These are phyloP conservation scores for Schizaphis graminum DNA, from an alignment of 2,888 invertebrate genomes.

Conservation along the genomic window DNA sequence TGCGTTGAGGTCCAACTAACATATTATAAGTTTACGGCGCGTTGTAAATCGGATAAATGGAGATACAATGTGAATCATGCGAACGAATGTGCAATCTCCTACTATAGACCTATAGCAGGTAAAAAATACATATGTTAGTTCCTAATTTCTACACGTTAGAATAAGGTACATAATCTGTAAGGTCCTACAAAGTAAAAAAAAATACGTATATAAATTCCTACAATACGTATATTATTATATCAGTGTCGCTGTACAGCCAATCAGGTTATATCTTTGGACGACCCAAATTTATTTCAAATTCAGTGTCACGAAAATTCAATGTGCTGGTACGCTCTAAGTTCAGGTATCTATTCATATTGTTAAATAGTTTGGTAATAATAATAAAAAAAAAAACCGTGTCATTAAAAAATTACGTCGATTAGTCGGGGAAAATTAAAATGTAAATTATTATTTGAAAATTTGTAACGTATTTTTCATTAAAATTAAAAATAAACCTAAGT, in stretches of 20 bases:
- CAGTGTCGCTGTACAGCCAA: background rate
- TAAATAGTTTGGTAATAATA: background rate
- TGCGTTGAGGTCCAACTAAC: background rate
- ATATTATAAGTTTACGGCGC: background rate
- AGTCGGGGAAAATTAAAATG: background rate
- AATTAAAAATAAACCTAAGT: background rate
- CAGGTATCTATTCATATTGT: background rate
- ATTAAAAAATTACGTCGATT: background rate
- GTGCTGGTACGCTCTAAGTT: background rate
- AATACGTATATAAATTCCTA: too few species aligned
- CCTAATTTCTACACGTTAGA: too few species aligned
- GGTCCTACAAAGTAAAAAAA: too few species aligned
- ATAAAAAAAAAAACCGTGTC: background rate
- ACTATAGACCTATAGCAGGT: too few species aligned
- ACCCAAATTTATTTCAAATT: background rate
- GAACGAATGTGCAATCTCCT: too few species aligned
- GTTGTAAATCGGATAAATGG: background rate
- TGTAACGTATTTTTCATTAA: background rate
- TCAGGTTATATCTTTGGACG: background rate
- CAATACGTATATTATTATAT: too few species aligned
- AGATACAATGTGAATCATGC: background rate
- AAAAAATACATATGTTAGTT: too few species aligned
- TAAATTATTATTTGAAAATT: background rate
- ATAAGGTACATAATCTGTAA: too few species aligned
- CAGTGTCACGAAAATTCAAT: background rate